phyloP scores from a whole-genome alignment of 2,888 invertebrate genomes.

The Conistra vaccinii region DNA sequence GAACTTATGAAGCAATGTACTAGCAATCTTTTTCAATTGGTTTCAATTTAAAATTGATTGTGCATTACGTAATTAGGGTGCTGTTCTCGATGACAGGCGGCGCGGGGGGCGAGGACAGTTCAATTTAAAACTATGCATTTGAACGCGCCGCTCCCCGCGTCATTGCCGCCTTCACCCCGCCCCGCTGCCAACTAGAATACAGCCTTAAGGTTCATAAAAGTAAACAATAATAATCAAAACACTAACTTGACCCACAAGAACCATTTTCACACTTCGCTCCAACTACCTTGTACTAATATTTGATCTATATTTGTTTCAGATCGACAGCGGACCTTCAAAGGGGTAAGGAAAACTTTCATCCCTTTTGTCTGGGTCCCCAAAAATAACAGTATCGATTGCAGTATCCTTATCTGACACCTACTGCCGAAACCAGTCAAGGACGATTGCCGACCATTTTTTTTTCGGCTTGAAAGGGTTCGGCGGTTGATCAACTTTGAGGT shows the following conservation, averaged over 20 bases:
- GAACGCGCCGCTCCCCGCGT: too few relatives aligned
- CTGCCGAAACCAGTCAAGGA: constrained; percentile 15
- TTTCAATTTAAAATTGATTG: too few relatives aligned
- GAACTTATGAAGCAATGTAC: too few relatives aligned
- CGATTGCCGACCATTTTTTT: constrained; percentile 54
- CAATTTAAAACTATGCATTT: too few relatives aligned
- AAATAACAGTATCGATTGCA: constrained; percentile 64
- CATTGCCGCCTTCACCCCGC: too few relatives aligned
- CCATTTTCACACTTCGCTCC: neutral
- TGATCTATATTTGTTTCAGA: constrained; percentile 58
- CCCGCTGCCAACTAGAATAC: too few relatives aligned
- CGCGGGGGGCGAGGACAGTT: too few relatives aligned
- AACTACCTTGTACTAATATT: constrained; percentile 35
- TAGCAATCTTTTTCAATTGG: too few relatives aligned
- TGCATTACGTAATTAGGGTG: too few relatives aligned
- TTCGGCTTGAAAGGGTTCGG: constrained; percentile 55
- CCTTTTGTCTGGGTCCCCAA: constrained; percentile 52
- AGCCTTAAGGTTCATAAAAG: neutral
- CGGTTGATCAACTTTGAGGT: constrained; percentile 52
- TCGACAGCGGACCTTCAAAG: constrained; percentile 35
- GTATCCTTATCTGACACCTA: constrained; percentile 56
- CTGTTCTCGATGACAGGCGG: too few relatives aligned
- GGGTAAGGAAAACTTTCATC: constrained; percentile 56
- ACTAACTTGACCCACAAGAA: neutral
- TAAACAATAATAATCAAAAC: neutral